These are phyloP conservation scores for Theonella swinhoei DNA, from an alignment of 37 sponge, comb jelly and placozoan genomes.

Conservation along the genomic window DNA sequence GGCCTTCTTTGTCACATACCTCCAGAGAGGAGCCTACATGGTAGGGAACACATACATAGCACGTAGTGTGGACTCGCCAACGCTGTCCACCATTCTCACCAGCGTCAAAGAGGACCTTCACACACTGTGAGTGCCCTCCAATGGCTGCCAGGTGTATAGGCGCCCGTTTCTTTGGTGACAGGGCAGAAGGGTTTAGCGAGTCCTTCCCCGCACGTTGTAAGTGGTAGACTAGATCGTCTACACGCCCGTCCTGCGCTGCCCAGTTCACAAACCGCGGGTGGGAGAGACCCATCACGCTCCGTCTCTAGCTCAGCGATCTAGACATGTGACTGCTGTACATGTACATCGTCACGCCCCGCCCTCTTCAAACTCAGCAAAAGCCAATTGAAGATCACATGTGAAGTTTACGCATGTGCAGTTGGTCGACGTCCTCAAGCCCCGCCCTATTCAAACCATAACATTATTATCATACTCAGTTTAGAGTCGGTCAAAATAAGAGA, in stretches of 20 bases:
- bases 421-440: too few relatives aligned
- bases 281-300: conserved; percentile 15
- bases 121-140: conserved; percentile 55
- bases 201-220: conserved; percentile 13
- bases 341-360: too few relatives aligned
- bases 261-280: conserved; percentile 30
- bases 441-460: too few relatives aligned
- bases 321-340: neutral
- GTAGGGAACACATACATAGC: neutral
- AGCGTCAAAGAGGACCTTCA: conserved; percentile 42
- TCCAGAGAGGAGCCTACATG: conserved; percentile 33
- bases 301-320: neutral
- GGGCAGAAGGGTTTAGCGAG: neutral
- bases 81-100: conserved; percentile 16
- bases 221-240: conserved; percentile 60
- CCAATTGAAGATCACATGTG: too few relatives aligned
- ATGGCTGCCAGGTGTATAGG: conserved; percentile 59
- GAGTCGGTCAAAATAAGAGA: neutral
- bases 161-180: conserved; percentile 8
- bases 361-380: too few relatives aligned
- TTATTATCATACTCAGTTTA: too few relatives aligned
- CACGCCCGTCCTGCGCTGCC: conserved; percentile 76
- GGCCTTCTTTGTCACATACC: conserved; percentile 43
- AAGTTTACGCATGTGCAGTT: too few relatives aligned
- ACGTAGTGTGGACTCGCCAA: neutral